Conservation (phyloP, 2,888 invertebrate genomes). For the Theretra japonica region DNA sequence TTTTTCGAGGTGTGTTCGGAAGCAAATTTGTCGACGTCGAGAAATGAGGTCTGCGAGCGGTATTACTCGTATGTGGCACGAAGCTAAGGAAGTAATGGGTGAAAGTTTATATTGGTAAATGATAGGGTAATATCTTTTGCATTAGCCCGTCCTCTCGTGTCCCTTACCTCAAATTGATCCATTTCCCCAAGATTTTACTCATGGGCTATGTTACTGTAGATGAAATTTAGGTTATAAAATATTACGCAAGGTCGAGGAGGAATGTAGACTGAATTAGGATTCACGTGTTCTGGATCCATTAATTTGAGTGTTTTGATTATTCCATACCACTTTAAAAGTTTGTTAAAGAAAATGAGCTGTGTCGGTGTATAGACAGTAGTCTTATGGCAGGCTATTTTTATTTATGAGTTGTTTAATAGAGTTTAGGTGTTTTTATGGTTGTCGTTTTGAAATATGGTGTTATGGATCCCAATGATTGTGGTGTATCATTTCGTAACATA, state of each 20-base stretch:
- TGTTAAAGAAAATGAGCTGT: no score
- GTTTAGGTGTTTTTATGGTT: no score
- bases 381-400: no score
- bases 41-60: conserved; percentile 26
- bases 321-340: no score
- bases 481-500: no score
- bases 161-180: conserved; percentile 12
- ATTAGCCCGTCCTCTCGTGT: conserved; percentile 18
- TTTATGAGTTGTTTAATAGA: no score
- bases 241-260: not conserved
- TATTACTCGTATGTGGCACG: not conserved
- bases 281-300: not conserved
- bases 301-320: no score
- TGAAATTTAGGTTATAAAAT: conserved; percentile 6
- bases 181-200: conserved; percentile 20
- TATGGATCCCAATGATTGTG: no score
- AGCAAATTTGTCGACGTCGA: conserved; percentile 21
- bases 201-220: conserved; percentile 2
- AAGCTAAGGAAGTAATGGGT: conserved; percentile 21
- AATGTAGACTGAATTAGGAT: not conserved
- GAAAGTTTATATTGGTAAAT: conserved; percentile 26
- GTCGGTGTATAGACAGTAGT: no score
- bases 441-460: no score
- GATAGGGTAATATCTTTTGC: conserved; percentile 19
- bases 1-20: conserved; percentile 24